Conservation (phyloP, 2,888 invertebrate genomes). For the Megastigmus dorsalis region DNA sequence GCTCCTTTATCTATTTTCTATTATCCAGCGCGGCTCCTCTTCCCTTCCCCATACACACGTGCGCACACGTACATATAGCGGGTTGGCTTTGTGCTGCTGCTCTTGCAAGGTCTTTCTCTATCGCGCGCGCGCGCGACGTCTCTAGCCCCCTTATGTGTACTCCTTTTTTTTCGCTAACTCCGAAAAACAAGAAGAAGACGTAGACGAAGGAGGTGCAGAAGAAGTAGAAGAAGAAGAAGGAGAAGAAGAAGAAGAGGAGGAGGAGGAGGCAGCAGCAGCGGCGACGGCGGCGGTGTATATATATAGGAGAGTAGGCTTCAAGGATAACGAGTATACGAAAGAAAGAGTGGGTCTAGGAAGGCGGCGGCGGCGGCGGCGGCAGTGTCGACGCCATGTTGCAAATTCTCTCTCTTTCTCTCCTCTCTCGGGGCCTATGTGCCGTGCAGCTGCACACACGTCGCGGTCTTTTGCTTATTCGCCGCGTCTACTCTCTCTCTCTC, state of each 20-base stretch:
- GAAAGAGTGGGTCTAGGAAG: background rate
- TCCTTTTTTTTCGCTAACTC: conserved; percentile 3
- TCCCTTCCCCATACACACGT: no score
- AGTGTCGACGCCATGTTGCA: conserved; percentile 66
- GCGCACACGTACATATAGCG: background rate
- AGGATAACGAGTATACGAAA: conserved; percentile 72
- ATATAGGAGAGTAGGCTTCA: no score
- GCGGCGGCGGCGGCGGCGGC: conserved; percentile 1
- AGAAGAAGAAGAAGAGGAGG: background rate
- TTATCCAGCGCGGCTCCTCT: background rate
- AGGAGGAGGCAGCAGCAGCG: no score
- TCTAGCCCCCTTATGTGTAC: no score
- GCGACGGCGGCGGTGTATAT: no score
- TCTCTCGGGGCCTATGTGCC: conserved; percentile 49
- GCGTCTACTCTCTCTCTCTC: conserved; percentile 36
- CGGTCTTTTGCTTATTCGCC: conserved; percentile 7
- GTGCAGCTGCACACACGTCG: background rate
- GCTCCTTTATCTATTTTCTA: conserved; percentile 48
- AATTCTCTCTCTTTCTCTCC: no score
- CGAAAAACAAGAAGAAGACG: conserved; percentile 26
- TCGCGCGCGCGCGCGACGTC: background rate
- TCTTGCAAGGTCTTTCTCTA: conserved; percentile 21
- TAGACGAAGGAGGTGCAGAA: background rate
- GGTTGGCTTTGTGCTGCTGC: conserved; percentile 33
- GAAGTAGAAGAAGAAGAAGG: background rate